phyloP scores from a whole-genome alignment of 2,113 vertebrate species.

The Mormoops blainvillei region DNA sequence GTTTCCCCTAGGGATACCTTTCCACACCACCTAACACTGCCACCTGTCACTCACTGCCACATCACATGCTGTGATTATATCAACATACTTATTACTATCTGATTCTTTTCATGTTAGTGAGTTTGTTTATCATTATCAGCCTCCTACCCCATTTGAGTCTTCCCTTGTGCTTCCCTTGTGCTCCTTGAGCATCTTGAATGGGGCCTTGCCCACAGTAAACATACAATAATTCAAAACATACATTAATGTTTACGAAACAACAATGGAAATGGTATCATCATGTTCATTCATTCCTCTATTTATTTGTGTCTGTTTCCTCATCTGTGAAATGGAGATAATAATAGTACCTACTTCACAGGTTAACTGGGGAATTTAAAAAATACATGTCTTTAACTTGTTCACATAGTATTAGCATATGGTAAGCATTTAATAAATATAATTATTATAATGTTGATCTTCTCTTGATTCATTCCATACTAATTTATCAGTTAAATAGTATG shows the following conservation, averaged over 20 bases:
- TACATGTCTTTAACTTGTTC: neutral
- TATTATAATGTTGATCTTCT: neutral
- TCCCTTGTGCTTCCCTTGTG: neutral
- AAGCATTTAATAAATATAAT: neutral
- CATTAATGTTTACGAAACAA: rapidly evolving
- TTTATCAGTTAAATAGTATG: neutral
- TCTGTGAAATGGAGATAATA: neutral
- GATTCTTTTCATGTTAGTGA: neutral
- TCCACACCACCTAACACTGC: neutral
- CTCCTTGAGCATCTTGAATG: neutral
- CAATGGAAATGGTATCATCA: rapidly evolving
- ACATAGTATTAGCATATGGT: neutral
- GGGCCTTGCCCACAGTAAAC: neutral
- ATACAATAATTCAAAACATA: neutral
- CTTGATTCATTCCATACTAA: neutral
- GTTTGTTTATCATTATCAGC: neutral
- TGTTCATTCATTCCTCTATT: neutral
- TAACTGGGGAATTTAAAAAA: neutral
- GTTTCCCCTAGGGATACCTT: neutral
- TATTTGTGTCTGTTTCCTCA: neutral
- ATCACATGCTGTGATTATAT: neutral
- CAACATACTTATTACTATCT: neutral
- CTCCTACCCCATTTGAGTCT: neutral
- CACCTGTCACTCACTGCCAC: rapidly evolving
- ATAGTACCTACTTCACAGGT: neutral